phyloP scores from a whole-genome alignment of 2,888 invertebrate species.

The Coleophora deauratella region DNA sequence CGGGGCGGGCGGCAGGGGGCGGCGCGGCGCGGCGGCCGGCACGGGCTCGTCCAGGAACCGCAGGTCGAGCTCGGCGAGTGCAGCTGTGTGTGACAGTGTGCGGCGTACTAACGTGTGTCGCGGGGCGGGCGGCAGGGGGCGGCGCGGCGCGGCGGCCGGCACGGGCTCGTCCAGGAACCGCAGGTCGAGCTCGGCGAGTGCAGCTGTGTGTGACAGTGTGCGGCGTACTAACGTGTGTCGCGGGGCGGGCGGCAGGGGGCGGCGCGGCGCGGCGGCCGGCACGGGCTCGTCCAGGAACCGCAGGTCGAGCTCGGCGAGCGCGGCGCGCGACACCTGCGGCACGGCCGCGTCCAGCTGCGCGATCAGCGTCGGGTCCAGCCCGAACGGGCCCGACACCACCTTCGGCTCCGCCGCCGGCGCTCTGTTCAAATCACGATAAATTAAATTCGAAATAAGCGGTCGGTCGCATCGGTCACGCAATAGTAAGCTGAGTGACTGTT shows the following conservation, averaged over 20 bases:
- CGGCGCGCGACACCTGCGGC: constrained; percentile 38
- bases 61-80: constrained; percentile 57
- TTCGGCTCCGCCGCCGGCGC: constrained; percentile 52
- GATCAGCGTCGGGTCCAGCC: constrained; percentile 82
- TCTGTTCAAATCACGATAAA: too few species aligned
- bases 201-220: constrained; percentile 12
- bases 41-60: constrained; percentile 68
- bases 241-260: constrained; percentile 21
- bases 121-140: constrained; percentile 5
- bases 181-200: constrained; percentile 55
- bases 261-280: constrained; percentile 65
- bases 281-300: constrained; percentile 68
- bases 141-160: constrained; percentile 23
- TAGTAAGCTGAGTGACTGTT: too few species aligned
- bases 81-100: too few species aligned
- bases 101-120: too few species aligned
- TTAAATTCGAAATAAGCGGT: too few species aligned
- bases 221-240: too few species aligned
- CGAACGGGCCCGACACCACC: constrained; percentile 81
- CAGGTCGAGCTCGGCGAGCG: constrained; percentile 57
- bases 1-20: constrained; percentile 5
- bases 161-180: constrained; percentile 68
- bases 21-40: constrained; percentile 23
- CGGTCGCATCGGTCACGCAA: too few species aligned
- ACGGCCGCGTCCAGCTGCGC: constrained; percentile 77